Base-by-base conservation (phyloP, 1,140 invertebrate genomes). In the Drosophila oshimai region DNA sequence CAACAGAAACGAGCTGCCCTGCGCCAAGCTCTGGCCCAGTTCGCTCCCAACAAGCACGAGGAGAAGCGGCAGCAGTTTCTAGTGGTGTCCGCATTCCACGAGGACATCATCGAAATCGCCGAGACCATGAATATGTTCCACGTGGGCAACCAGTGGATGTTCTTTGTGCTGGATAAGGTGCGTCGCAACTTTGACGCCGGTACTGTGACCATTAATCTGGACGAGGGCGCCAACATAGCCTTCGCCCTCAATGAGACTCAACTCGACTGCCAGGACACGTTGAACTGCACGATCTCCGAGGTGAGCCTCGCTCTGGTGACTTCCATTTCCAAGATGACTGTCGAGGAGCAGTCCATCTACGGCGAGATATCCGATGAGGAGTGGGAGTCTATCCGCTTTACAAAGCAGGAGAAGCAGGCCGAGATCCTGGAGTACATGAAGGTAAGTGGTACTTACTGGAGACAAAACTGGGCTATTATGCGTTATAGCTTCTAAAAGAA, bases 181-280 rank as follows among this genome's bases (percentile, higher is more conserved):
- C 57, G 70, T 4, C 84, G 81, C 1, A 91, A 89, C 46, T 91
- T 91, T 10, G 92, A 93, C 67, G 81, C 94, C 24, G 91, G 92
- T 0, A 89, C 89, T 12, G 91, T 95, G 31, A 91, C 93, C 18
- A 92, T 93, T 34, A 91, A 83, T 47, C 86, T 96, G 17, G 91
- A 92, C 2, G 96, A 97, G 90, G 96, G 96, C 2, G 95, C 96
- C 74, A 97, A 97, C 89, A 89, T 97, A n/a, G 95, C 95, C 10
- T 96, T 96, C 75, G 91, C 96, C 22, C 94, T 95, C 65, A 97
- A 97, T 87, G 90, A 92, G 4, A 95, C 96, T 3, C 4, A 28
- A 1, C 15, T 57, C 0, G 42, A 69, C 26, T 90, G 89, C 18
- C 44, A 47, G 70, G 78, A 75, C 12, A 76, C 87, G 0, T 18